Base-by-base conservation (phyloP, 2,797 vertebrate genomes). In the Denticeps clupeoides region DNA sequence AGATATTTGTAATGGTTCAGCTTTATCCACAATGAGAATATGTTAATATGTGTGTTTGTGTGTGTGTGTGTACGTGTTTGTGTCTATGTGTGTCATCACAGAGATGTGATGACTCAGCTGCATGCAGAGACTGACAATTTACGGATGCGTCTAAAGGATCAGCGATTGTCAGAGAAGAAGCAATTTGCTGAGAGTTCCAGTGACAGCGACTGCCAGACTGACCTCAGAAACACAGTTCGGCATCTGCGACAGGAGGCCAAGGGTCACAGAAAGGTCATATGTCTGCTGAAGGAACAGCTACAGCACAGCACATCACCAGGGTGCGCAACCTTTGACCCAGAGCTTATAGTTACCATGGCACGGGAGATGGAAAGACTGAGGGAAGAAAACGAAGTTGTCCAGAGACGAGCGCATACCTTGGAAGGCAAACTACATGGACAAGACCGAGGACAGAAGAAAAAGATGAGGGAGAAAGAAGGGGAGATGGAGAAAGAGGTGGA, bases 121-220 rank as follows among this genome's bases (percentile, higher is more conserved):
- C n/a, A n/a, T n/a, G n/a, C n/a, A n/a, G n/a, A n/a, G n/a, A n/a
- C n/a, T n/a, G n/a, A n/a, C n/a, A n/a, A n/a, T n/a, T n/a, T n/a
- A n/a, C n/a, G n/a, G n/a, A n/a, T 18, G 2, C 38, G 35, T 38
- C 35, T 38, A 35, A 86, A 86, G 59, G 79, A 84, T 61, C 74
- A 72, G 60, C 72, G 64, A 22, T 78, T 75, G 19, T 54, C 63
- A 1, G 74, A 78, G 61, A 68, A 53, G 33, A 74, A 82, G 70
- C 83, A 74, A 52, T 82, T 73, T 59, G 69, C 71, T 1, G 84
- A 82, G 27, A 72, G 74, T 49, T 70, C 73, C 15, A 71, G 56
- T 10, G 82, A 83, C 68, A 74, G 75, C 4, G 83, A 85, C 51
- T 67, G 75, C 32, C 80, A 82, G 58, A 74, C 70, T 48, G 74